Conservation (phyloP, 1,140 invertebrate genomes). For the Papilio xuthus region DNA sequence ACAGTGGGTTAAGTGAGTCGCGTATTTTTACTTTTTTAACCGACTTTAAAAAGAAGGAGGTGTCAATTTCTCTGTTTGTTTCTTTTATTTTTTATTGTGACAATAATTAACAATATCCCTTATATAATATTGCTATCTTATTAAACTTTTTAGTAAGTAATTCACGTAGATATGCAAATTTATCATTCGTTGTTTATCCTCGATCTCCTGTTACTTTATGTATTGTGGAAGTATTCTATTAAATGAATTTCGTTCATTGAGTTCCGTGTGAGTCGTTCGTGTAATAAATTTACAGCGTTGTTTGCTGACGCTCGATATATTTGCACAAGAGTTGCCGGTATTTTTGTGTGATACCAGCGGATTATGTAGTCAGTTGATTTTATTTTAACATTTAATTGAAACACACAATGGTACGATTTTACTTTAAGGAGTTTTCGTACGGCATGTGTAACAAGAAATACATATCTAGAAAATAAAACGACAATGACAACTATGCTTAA, state of each 20-base stretch:
- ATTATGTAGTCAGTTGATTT: background rate
- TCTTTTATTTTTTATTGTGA: no score
- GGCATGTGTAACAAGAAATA: background rate
- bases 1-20: no score
- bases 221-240: conserved; percentile 14
- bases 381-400: background rate
- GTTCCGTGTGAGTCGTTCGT: background rate
- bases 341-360: background rate
- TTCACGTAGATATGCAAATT: background rate
- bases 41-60: no score
- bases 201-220: background rate
- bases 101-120: no score
- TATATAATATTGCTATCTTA: no score
- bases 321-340: background rate
- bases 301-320: conserved; percentile 6
- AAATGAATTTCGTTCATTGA: no score
- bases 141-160: no score
- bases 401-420: background rate
- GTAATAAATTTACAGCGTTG: conserved; percentile 18
- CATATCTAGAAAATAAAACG: background rate
- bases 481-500: no score
- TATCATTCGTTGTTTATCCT: background rate
- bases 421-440: background rate
- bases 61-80: no score
- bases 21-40: no score